Base-by-base conservation (phyloP, 2,888 invertebrate species). In the Heliconius sara region DNA sequence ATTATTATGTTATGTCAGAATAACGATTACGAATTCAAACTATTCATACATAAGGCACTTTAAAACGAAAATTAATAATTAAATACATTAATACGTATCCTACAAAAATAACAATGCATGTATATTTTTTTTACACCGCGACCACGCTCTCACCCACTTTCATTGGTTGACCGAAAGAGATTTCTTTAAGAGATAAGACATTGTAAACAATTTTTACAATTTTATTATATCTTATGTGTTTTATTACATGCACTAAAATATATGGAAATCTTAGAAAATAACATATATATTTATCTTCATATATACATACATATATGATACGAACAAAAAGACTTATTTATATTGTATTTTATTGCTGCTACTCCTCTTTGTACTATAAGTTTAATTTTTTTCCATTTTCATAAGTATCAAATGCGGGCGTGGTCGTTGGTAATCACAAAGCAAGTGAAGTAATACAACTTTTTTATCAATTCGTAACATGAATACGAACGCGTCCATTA, bases 391-490 rank as follows among this genome's bases (percentile, higher is more conserved):
- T 65, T 43, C 12, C 19, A n/a, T 39, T 39, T 39, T 75, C 43
- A 47, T 22, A 27, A 19, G 22, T 25, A 68, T 3, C 43, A n/a
- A 27, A 74, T n/a, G 66, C 60, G 70, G 57, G 63, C 65, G 74
- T 77, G 70, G 79, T 60, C 60, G 77, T 57, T 34, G 68, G 79
- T 74, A 13, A 70, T 60, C 60, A 66, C 71, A 79, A 25, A 67
- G 63, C 72, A 39, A 77, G 57, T 78, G 72, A 70, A 79, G 73
- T 79, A 72, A 79, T 71, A 60, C 73, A 16, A 81, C 72, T 83
- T 81, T 81, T 81, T 83, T 81, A 84, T 80, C 79, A 83, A 83
- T 82, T 80, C 81, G 83, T 79, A 82, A 82, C 82, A 74, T 82
- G 81, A 78, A 79, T 79, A 79, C 73, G 67, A 78, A 79, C 83